These are phyloP conservation scores for Petrolisthes cinctipes DNA, from an alignment of 2,888 invertebrate species.

Conservation along the genomic window DNA sequence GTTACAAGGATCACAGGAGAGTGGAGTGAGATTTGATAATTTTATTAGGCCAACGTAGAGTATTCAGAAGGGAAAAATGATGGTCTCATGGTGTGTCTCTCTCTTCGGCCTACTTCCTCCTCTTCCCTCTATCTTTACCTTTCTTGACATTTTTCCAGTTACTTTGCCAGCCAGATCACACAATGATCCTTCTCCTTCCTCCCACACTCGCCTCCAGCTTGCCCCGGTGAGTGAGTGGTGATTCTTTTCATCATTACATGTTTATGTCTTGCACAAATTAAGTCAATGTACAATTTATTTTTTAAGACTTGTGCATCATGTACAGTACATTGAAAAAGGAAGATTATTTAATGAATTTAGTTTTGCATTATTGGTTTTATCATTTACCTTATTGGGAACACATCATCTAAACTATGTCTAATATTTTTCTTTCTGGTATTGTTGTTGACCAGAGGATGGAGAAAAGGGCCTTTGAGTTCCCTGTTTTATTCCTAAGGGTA, in stretches of 20 bases:
- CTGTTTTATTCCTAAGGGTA: neutral
- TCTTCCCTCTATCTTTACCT: neutral
- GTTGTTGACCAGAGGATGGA: neutral
- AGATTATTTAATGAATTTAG: slow-evolving; percentile 57
- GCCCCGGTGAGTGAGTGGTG: neutral
- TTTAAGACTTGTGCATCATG: slow-evolving; percentile 44
- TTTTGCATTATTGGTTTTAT: slow-evolving; percentile 47
- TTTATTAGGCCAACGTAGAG: too few species aligned
- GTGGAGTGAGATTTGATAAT: too few species aligned
- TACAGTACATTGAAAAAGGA: slow-evolving; percentile 24
- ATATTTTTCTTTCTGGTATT: neutral
- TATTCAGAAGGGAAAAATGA: too few species aligned
- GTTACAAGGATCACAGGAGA: too few species aligned
- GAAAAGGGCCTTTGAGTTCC: neutral
- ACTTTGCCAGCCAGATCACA: neutral
- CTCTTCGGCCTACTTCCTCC: neutral
- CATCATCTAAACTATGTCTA: neutral
- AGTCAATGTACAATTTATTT: slow-evolving; percentile 30
- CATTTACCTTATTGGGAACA: neutral
- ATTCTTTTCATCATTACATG: neutral
- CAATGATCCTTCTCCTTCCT: neutral
- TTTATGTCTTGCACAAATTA: slow-evolving; percentile 37
- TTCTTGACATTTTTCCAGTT: neutral
- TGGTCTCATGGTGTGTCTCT: neutral
- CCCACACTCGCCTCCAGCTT: neutral